Evolutionary conservation across 1,140 invertebrate species (phyloP), one percentile per base, ranked within the genome.

Genomic region (Aleiodes sp.): DNA sequence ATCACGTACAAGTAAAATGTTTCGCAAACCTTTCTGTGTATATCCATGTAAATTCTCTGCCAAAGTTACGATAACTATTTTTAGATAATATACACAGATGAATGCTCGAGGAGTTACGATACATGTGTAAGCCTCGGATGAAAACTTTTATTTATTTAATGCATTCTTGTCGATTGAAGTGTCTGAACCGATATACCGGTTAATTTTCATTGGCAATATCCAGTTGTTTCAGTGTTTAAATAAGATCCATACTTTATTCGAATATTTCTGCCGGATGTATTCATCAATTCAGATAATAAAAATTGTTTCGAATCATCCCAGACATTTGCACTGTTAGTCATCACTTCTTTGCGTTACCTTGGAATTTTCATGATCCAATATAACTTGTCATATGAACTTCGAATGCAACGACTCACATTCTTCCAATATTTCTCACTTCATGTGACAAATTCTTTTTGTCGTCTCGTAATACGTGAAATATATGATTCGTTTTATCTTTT

Each of bases 141-240:
- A 4, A 16, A 31, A 16, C 29, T 10, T 59, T 10, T 59, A 59
- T 59, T 59, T 59, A 59, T 14, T 29, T 31, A 19, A 31, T 59
- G 28, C 28, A 59, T 59, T 59, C 26, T 16, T 59, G 56, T n/a
- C 26, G 28, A 31, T 59, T 59, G 26, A 59, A 59, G 56, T 59
- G 56, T 59, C 14, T 26, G 12, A 59, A 59, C 3, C 46, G 12
- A 52, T 52, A 24, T 16, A 3, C 16, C 3, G 1, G 46, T 6
- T 6, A 52, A 52, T 52, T 52, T 24, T 52, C 46, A 52, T 52
- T 24, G 2, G 1, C 39, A 43, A n/a, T 16, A 16, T n/a, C n/a
- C 3, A 43, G 12, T 43, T n/a, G n/a, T n/a, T n/a, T n/a, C n/a
- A n/a, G n/a, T n/a, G n/a, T n/a, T n/a, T n/a, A n/a, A n/a, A n/a